These are phyloP conservation scores for Slavum lentiscoides DNA, from an alignment of 2,888 invertebrate genomes.

Conservation along the genomic window DNA sequence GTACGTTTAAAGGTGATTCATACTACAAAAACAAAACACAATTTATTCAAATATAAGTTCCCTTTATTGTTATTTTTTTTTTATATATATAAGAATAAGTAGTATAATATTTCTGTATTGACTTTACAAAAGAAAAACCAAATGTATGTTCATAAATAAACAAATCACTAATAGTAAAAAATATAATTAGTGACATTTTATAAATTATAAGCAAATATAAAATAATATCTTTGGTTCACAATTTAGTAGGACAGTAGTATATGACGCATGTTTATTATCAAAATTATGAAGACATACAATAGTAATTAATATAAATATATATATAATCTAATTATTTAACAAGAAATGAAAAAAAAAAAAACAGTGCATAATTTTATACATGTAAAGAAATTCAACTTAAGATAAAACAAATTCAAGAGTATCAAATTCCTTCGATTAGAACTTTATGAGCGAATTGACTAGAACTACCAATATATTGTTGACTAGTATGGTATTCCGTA, in stretches of 20 bases:
- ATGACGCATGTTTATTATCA: too few relatives aligned
- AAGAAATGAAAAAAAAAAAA: slow-evolving; percentile 9
- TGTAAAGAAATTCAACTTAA: neutral
- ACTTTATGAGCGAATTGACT: slow-evolving; percentile 49
- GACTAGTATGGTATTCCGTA: slow-evolving; percentile 36
- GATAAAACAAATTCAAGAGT: slow-evolving; percentile 4
- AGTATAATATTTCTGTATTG: neutral
- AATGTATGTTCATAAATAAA: slow-evolving; percentile 6
- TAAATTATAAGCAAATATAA: too few relatives aligned
- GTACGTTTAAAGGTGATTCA: too few relatives aligned
- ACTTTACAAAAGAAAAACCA: neutral
- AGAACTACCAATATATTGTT: slow-evolving; percentile 32
- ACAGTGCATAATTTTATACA: neutral
- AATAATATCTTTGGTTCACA: neutral
- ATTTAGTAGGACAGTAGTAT: too few relatives aligned
- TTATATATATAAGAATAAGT: neutral
- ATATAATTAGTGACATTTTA: neutral
- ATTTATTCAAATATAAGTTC: slow-evolving; percentile 11
- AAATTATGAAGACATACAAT: too few relatives aligned
- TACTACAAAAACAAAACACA: slow-evolving; percentile 3
- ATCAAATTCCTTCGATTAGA: slow-evolving; percentile 25
- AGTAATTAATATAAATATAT: neutral
- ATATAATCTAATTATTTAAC: slow-evolving; percentile 1
- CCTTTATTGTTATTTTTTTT: neutral
- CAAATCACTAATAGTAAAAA: slow-evolving; percentile 23